A percentile compares a stretch with the other conserved stretches of the same genome.
phyloP scores from a whole-genome alignment of 2,797 vertebrate species.

The Manis crassicaudata region DNA sequence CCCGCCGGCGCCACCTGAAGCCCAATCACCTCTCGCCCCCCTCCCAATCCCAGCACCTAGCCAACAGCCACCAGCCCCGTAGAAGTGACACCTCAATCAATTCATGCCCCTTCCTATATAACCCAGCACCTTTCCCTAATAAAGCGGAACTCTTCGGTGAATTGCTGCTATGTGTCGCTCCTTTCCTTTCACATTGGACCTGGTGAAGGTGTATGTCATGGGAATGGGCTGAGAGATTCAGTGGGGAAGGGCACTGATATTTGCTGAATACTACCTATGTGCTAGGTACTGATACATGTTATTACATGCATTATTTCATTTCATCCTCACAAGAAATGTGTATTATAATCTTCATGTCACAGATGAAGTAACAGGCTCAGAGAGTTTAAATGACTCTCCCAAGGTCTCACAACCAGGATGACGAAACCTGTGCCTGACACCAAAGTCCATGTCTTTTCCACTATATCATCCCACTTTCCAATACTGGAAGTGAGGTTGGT shows the following conservation, averaged over 20 bases:
- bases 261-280: background rate
- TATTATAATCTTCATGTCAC: background rate
- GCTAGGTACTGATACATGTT: background rate
- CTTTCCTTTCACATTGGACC: too few species aligned
- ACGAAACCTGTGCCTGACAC: background rate
- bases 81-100: too few species aligned
- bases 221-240: background rate
- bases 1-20: too few species aligned
- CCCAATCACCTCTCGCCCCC: too few species aligned
- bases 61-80: too few species aligned
- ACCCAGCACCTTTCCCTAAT: too few species aligned
- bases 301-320: constrained; percentile 1
- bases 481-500: background rate
- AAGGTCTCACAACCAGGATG: background rate
- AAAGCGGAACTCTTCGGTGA: too few species aligned
- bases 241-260: background rate
- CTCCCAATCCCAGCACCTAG: too few species aligned
- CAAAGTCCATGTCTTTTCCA: background rate
- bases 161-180: too few species aligned
- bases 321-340: background rate
- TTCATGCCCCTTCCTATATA: too few species aligned
- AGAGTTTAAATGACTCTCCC: background rate
- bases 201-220: background rate
- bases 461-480: background rate
- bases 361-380: background rate